Evolutionary conservation across 2,113 vertebrate species (phyloP).

Genomic region (Brachyhypopomus gauderio): DNA sequence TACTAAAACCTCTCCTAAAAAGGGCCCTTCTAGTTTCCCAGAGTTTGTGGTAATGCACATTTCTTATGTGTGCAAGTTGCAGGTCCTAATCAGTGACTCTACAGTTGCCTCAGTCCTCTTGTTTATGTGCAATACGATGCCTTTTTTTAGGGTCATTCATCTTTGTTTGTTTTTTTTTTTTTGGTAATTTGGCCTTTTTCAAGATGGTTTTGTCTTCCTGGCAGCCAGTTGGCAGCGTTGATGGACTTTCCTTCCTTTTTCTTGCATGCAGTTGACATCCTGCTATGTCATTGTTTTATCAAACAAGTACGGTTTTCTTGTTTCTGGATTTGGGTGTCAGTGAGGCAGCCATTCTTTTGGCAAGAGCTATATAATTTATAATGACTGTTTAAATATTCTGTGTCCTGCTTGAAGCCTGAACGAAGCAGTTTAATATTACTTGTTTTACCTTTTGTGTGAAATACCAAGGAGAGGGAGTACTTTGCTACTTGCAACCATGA

Average conservation of each 20-base stretch:
- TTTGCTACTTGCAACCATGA: too few species aligned
- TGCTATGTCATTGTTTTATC: constrained; percentile 11
- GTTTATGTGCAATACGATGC: not conserved
- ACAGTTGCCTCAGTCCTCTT: not conserved
- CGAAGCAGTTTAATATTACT: too few species aligned
- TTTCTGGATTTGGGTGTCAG: not conserved
- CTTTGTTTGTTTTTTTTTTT: not conserved
- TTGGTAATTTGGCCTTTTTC: constrained; percentile 16
- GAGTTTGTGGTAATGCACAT: not conserved
- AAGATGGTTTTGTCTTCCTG: constrained; percentile 32
- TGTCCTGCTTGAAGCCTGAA: too few species aligned
- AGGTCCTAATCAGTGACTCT: not conserved
- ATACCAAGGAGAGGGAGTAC: too few species aligned
- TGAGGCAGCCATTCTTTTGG: not conserved
- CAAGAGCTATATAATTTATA: too few species aligned
- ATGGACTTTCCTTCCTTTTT: constrained; percentile 42
- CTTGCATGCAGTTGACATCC: not conserved
- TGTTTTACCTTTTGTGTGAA: too few species aligned
- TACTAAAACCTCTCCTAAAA: not conserved
- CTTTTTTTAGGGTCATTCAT: not conserved
- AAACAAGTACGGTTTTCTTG: not conserved
- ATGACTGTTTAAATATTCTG: too few species aligned
- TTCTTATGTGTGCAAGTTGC: not conserved
- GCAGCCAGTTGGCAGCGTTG: not conserved
- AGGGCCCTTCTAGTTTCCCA: not conserved